Conservation (phyloP, 2,113 vertebrate genomes). For the Thunnus thynnus region DNA sequence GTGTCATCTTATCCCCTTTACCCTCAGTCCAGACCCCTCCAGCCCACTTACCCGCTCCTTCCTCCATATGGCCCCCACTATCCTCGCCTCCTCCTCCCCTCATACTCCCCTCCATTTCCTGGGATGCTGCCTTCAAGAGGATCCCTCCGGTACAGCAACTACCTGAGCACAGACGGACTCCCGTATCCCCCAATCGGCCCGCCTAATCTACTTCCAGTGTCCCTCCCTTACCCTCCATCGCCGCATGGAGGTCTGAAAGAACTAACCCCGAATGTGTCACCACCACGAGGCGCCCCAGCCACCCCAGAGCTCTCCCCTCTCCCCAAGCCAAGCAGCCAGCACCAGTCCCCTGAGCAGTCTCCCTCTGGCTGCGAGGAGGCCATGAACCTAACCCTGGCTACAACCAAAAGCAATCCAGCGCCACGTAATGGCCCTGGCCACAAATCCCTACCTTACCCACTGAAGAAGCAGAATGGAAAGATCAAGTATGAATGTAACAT, state of each 20-base stretch:
- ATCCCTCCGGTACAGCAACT: conserved; percentile 58
- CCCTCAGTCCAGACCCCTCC: conserved; percentile 73
- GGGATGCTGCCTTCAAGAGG: conserved; percentile 74
- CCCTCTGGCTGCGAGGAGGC: conserved; percentile 76
- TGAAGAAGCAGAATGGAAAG: conserved; percentile 89
- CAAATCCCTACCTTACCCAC: conserved; percentile 84
- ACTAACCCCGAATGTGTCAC: conserved; percentile 75
- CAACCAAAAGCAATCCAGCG: conserved; percentile 46
- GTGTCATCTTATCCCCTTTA: conserved; percentile 79
- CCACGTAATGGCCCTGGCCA: conserved; percentile 73
- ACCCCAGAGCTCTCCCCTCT: conserved; percentile 78
- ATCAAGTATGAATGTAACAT: conserved; percentile 90
- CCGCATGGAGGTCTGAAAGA: conserved; percentile 78
- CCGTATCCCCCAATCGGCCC: conserved; percentile 66
- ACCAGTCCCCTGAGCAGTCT: conserved; percentile 38
- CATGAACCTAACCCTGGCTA: conserved; percentile 77
- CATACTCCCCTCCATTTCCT: conserved; percentile 74
- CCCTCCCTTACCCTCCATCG: conserved; percentile 63
- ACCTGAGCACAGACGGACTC: conserved; percentile 70
- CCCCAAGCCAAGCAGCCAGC: conserved; percentile 32
- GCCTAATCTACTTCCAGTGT: conserved; percentile 64
- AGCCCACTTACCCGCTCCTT: conserved; percentile 75
- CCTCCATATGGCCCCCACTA: conserved; percentile 72
- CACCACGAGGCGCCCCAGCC: conserved; percentile 69
- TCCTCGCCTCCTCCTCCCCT: conserved; percentile 75